Evolutionary conservation across 2,797 vertebrate species (phyloP).

Genomic region (Cossypha polioptera): DNA sequence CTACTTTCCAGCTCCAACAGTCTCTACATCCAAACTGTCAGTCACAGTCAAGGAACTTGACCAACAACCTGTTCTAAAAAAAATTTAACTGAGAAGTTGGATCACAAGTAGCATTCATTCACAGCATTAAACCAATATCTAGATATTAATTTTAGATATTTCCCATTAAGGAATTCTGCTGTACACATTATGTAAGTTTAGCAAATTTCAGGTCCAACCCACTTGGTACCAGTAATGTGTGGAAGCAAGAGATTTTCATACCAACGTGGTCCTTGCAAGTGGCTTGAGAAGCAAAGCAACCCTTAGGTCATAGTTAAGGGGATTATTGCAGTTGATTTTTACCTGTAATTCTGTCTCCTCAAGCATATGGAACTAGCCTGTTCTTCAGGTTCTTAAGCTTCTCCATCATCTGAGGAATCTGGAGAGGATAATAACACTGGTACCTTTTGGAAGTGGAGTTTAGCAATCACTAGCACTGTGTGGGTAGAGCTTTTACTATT

Average conservation of each 20-base stretch:
- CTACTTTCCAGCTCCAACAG: neutral
- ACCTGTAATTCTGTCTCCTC: neutral
- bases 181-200: neutral
- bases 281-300: neutral
- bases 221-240: neutral
- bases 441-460: neutral
- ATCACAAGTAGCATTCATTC: neutral
- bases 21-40: neutral
- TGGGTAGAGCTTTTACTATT: neutral
- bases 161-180: neutral
- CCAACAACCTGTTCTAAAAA: neutral
- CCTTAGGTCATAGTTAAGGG: neutral
- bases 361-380: neutral
- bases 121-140: neutral
- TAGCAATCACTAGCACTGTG: neutral
- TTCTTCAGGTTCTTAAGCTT: neutral
- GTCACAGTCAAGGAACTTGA: neutral
- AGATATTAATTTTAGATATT: neutral
- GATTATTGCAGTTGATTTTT: neutral
- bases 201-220: neutral
- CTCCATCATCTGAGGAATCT: neutral
- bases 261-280: neutral
- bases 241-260: neutral
- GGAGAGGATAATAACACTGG: neutral
- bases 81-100: neutral